A percentile compares a stretch with the other conserved stretches of the same genome.
Evolutionary conservation across 1,140 invertebrate species (phyloP).

Genomic region (Babylonia areolata): DNA sequence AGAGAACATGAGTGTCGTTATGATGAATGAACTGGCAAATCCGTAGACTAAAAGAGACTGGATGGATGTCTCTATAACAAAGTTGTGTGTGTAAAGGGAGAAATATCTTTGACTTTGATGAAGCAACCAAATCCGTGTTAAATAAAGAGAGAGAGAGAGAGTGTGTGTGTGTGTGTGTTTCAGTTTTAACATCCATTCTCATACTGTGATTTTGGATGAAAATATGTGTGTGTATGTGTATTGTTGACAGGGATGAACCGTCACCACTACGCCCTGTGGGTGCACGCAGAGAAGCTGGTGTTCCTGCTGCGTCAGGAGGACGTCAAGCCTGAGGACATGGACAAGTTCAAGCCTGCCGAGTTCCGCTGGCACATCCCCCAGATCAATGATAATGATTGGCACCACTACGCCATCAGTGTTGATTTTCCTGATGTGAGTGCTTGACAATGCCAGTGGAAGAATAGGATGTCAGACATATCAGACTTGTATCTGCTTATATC

Average conservation of each 20-base stretch:
- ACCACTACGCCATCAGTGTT: conserved; percentile 96
- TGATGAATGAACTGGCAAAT: too few relatives aligned
- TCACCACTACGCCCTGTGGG: conserved; percentile 97
- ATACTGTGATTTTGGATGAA: too few relatives aligned
- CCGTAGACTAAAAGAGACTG: too few relatives aligned
- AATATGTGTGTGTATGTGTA: not conserved
- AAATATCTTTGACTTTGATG: too few relatives aligned
- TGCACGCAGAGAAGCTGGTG: conserved; percentile 96
- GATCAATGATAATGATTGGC: conserved; percentile 96
- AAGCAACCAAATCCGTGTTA: too few relatives aligned
- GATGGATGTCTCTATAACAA: too few relatives aligned
- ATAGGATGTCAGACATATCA: too few relatives aligned
- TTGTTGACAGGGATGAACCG: conserved; percentile 92
- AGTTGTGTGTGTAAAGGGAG: too few relatives aligned
- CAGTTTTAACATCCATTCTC: not conserved
- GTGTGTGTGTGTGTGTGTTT: not conserved
- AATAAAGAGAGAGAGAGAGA: too few relatives aligned
- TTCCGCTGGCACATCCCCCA: conserved; percentile 85
- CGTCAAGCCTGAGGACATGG: conserved; percentile 91
- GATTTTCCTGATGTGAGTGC: conserved; percentile 62
- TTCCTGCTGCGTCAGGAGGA: conserved; percentile 94
- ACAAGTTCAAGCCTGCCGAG: conserved; percentile 97
- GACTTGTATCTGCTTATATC: too few relatives aligned
- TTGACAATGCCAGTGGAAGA: too few relatives aligned
- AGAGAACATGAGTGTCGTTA: too few relatives aligned